A percentile compares a stretch with the other conserved stretches of the same genome.
These are phyloP conservation scores for Cremastobaeus sp. DNA, from an alignment of 2,888 invertebrate species.

Conservation along the genomic window DNA sequence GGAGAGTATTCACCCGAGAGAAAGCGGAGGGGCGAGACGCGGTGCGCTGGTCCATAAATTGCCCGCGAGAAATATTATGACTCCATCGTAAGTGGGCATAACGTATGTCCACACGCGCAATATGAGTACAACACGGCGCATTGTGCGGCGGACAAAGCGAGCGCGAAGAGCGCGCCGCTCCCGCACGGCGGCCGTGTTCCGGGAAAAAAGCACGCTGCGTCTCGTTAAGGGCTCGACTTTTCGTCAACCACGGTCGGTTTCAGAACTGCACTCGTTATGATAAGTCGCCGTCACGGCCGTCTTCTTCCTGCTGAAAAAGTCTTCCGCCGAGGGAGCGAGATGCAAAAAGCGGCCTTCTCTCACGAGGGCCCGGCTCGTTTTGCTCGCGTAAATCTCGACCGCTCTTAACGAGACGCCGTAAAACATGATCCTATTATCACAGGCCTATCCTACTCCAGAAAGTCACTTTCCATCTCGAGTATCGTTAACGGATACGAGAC, in stretches of 20 bases:
- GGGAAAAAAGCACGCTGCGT: constrained; percentile 12
- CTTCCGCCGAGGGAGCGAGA: background rate
- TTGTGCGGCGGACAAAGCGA: constrained; percentile 73
- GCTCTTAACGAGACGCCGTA: constrained; percentile 77
- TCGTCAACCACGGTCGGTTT: constrained; percentile 27
- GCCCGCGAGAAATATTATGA: constrained; percentile 67
- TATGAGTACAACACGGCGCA: constrained; percentile 68
- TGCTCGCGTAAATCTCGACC: constrained; percentile 71
- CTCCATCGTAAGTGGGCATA: constrained; percentile 69
- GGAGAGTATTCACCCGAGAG: background rate
- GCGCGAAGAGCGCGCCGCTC: constrained; percentile 57
- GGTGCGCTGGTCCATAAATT: constrained; percentile 63
- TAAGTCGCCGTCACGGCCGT: constrained; percentile 18
- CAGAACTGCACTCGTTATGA: constrained; percentile 36
- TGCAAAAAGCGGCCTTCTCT: no score
- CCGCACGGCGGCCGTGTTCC: constrained; percentile 28
- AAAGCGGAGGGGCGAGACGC: constrained; percentile 3
- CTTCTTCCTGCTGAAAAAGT: constrained; percentile 29
- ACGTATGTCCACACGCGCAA: constrained; percentile 67
- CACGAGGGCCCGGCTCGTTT: no score
- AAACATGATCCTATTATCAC: constrained; percentile 77
- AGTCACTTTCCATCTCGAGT: constrained; percentile 60
- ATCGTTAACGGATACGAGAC: constrained; percentile 46
- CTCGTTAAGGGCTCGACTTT: constrained; percentile 41
- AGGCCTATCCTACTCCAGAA: constrained; percentile 67